A percentile compares a stretch with the other conserved stretches of the same genome.
These are phyloP conservation scores for Phyllotreta striolata DNA, from an alignment of 2,888 invertebrate genomes.

Conservation along the genomic window DNA sequence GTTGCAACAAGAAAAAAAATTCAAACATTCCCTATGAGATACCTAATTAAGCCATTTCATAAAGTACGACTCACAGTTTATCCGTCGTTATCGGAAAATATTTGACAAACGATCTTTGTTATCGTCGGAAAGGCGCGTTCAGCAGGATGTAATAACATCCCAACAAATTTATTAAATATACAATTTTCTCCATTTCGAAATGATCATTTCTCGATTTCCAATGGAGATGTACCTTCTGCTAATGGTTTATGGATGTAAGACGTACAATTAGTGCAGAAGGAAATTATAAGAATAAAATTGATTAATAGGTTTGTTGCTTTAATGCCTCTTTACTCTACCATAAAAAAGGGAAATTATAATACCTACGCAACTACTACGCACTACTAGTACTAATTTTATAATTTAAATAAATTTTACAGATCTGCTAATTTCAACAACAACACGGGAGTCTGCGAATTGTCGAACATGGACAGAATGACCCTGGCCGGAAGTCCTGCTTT, in stretches of 20 bases:
- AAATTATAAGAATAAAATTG: slow-evolving; percentile 10
- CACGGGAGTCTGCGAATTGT: slow-evolving; percentile 85
- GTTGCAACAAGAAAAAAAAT: no score
- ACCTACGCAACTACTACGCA: background rate
- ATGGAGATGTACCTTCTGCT: slow-evolving; percentile 8
- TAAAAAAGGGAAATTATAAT: no score
- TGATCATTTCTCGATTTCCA: slow-evolving; percentile 9
- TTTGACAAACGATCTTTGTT: slow-evolving; percentile 28
- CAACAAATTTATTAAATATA: slow-evolving; percentile 18
- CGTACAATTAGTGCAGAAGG: slow-evolving; percentile 13
- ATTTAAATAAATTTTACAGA: slow-evolving; percentile 63
- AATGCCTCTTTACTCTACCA: no score
- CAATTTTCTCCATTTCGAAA: slow-evolving; percentile 9
- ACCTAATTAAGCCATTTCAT: no score
- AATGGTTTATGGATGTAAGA: slow-evolving; percentile 20
- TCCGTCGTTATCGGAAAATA: slow-evolving; percentile 3
- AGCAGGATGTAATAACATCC: slow-evolving; percentile 21
- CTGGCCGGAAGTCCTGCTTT: slow-evolving; percentile 83
- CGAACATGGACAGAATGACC: slow-evolving; percentile 91
- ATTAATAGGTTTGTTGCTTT: slow-evolving; percentile 14
- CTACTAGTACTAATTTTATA: background rate
- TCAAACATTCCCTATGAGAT: no score
- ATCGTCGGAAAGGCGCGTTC: slow-evolving; percentile 13
- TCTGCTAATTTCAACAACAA: slow-evolving; percentile 90
- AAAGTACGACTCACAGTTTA: no score